Percentiles rank a stretch among this genome's conserved stretches.
Conservation (phyloP, 2,888 invertebrate genomes). For the Eretmocerus hayati region DNA sequence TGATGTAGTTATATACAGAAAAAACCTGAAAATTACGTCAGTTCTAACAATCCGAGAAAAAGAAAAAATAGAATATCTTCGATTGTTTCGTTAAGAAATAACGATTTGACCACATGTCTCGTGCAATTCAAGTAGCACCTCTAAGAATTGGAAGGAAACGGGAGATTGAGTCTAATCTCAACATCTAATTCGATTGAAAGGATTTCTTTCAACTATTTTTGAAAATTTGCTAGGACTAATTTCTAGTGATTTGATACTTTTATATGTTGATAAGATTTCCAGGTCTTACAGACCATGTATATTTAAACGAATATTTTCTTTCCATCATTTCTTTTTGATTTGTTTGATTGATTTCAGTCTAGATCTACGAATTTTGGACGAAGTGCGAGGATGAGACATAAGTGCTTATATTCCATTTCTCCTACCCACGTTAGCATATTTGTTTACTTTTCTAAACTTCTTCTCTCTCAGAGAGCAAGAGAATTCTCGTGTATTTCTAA, state of each 20-base stretch:
- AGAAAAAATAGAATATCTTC: not conserved
- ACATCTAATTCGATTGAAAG: not conserved
- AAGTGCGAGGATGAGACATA: slow-evolving; percentile 31
- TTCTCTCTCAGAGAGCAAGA: not conserved
- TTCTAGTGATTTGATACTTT: not conserved
- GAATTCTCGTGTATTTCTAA: not conserved
- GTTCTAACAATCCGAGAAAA: not conserved
- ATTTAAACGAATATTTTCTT: slow-evolving; percentile 19
- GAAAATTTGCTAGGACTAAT: slow-evolving; percentile 1
- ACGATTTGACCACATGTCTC: not conserved
- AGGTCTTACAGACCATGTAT: not conserved
- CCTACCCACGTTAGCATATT: not conserved
- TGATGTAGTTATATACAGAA: not conserved
- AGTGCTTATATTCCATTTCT: not conserved
- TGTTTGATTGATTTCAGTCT: slow-evolving; percentile 34
- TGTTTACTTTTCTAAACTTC: not conserved
- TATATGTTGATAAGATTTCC: not conserved
- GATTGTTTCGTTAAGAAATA: not conserved
- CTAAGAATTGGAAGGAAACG: slow-evolving; percentile 4
- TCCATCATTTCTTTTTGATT: slow-evolving; percentile 37
- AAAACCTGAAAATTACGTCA: not conserved
- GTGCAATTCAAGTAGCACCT: not conserved
- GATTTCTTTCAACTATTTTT: slow-evolving; percentile 8
- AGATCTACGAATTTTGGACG: slow-evolving; percentile 43
- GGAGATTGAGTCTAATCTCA: not conserved